Base-by-base conservation (phyloP, 2,797 vertebrate genomes). In the Pachyuromys duprasi region DNA sequence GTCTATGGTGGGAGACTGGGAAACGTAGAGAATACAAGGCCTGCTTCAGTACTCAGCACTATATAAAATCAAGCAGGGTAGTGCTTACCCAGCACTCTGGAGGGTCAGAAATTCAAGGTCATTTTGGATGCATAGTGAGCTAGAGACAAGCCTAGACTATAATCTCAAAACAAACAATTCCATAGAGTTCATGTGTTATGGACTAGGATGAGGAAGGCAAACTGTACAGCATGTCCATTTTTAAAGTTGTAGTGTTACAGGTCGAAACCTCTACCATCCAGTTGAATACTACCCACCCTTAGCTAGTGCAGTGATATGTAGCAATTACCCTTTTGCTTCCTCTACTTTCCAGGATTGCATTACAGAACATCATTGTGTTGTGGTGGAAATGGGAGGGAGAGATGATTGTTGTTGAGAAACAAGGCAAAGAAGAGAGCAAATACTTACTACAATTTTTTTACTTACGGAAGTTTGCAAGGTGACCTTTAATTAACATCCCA, bases 291-390 rank as follows among this genome's bases (percentile, higher is more conserved):
- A 33, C 0, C 0, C 69, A 11, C 69, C 36, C 86, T 0, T 42
- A 1, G 3, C 70, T 57, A 42, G 62, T 84, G 63, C 76, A 20
- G 45, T 79, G 89, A 42, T 26, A 18, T 14, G 17, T 36, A 39
- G 12, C 4, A 12, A 72, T 39, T 65, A 53, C 5, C 1, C 28
- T 74, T 81, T 69, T 89, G 14, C 78, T 87, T 96, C 55, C 67
- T 70, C 83, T 62, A 55, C 26, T 69, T 90, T 42, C 62, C 36
- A 91, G 39, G 65, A 36, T 39, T 89, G n/a, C 13, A 49, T 86
- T 91, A 49, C 14, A 75, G 86, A 55, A 6, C 1, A 2, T 45
- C 22, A 8, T 45, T 91, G n/a, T 69, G 24, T 55, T 65, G 22
- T 11, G 18, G 12, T 53, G 67, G 13, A 36, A 57, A 45, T 33